Evolutionary conservation across 1,140 invertebrate species (phyloP), one percentile per base, ranked within the genome.

Genomic region (Macrostomum lignano): DNA sequence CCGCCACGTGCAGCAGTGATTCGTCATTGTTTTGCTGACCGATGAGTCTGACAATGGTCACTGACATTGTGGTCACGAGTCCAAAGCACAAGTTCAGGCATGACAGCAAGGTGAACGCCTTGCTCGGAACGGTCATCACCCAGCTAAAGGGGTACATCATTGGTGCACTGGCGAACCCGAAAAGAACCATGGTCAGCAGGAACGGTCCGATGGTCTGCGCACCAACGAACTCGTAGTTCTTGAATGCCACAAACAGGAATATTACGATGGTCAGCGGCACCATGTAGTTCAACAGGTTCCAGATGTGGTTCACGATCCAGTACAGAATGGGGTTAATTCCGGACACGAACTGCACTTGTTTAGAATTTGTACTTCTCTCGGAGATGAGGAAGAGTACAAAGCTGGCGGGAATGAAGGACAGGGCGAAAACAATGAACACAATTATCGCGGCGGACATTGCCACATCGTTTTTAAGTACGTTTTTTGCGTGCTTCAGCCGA

Each of bases 301-400:
- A 71, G 9, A 56, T 36, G 41, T 60, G 68, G 36, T 63, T 62
- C 32, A 61, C 49, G 0, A 63, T 35, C 55, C 55, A 60, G 42
- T 60, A 60, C 13, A 54, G 40, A 10, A 40, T 40, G 13, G 61
- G 60, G 38, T 63, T 63, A 3, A 70, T 58, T 2, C 75, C 74
- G 25, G 72, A 72, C 14, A 77, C 71, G 46, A 71, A 62, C 50
- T 72, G 69, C 9, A 72, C 48, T 38, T 71, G 69, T 44, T 71
- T 71, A 13, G 63, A 63, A 43, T 65, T 62, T 36, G 55, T 60
- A 0, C 56, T 48, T 26, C 65, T 44, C 43, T 71, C 69, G 43
- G 70, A 65, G 33, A 70, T 65, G 2, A 70, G 65, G 43, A 73
- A 74, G 1, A 76, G 48, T 1, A 73, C 62, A 42, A 72, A 70